phyloP scores from a whole-genome alignment of 2,888 invertebrate genomes.

The Parnassius glacialis region DNA sequence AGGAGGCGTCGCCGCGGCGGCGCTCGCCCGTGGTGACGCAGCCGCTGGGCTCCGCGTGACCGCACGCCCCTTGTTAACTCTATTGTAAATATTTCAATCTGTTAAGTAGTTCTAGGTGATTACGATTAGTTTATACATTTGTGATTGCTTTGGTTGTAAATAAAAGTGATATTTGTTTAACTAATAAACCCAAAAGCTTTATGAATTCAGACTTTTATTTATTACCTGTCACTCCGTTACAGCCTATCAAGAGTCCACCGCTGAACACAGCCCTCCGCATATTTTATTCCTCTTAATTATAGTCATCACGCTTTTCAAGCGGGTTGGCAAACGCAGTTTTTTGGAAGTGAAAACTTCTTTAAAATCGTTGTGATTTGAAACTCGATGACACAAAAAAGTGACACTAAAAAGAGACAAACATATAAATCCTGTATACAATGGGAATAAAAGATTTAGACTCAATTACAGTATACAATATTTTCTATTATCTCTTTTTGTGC shows the following conservation, averaged over 20 bases:
- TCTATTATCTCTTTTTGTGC: too few species aligned
- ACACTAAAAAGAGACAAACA: too few species aligned
- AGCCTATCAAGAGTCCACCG: neutral
- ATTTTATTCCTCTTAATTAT: neutral
- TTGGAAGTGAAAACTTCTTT: too few species aligned
- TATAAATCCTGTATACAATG: too few species aligned
- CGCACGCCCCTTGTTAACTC: slow-evolving; percentile 68
- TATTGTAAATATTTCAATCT: slow-evolving; percentile 79
- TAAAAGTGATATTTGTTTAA: slow-evolving; percentile 81
- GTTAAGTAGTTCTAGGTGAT: slow-evolving; percentile 80
- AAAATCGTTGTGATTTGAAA: too few species aligned
- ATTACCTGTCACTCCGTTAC: neutral
- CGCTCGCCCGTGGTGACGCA: slow-evolving; percentile 79
- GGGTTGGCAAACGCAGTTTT: too few species aligned
- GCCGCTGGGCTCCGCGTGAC: slow-evolving; percentile 70
- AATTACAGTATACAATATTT: too few species aligned
- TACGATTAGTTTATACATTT: slow-evolving; percentile 75
- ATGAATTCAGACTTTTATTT: slow-evolving; percentile 36
- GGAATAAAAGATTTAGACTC: too few species aligned
- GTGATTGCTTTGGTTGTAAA: slow-evolving; percentile 80
- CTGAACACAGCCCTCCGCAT: too few species aligned
- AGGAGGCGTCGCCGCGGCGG: slow-evolving; percentile 78
- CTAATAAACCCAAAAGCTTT: slow-evolving; percentile 77
- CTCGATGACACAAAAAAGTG: too few species aligned
- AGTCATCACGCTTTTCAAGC: neutral